phyloP scores from a whole-genome alignment of 1,140 invertebrate species.

The Dolichoris vasculosae region DNA sequence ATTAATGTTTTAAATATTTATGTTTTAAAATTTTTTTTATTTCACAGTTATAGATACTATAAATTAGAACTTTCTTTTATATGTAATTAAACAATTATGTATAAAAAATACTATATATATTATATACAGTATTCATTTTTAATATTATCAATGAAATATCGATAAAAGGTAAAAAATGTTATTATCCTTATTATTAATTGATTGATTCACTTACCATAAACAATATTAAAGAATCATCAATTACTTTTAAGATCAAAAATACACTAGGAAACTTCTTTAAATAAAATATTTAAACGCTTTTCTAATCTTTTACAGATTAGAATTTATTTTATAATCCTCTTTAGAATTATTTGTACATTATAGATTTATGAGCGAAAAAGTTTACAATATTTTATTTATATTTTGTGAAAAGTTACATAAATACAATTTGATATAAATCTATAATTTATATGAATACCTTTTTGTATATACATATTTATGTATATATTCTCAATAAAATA shows the following conservation, averaged over 20 bases:
- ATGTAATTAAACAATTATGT: neutral
- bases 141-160: neutral
- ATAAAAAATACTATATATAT: neutral
- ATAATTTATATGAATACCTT: neutral
- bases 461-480: neutral
- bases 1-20: too few species aligned
- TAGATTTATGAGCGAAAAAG: neutral
- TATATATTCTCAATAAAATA: neutral
- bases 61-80: too few species aligned
- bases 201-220: neutral
- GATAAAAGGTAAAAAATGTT: too few species aligned
- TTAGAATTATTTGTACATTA: neutral
- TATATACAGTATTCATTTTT: neutral
- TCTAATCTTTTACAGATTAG: neutral
- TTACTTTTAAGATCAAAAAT: neutral
- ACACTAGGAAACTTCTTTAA: neutral
- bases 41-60: too few species aligned
- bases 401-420: neutral
- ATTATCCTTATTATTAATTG: neutral
- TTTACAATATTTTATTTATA: neutral
- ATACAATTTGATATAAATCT: neutral
- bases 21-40: too few species aligned
- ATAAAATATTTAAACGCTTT: neutral
- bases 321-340: neutral
- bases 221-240: neutral